Evolutionary conservation across 2,888 invertebrate species (phyloP), one percentile per base, ranked within the genome.

Genomic region (Netelia virgata): DNA sequence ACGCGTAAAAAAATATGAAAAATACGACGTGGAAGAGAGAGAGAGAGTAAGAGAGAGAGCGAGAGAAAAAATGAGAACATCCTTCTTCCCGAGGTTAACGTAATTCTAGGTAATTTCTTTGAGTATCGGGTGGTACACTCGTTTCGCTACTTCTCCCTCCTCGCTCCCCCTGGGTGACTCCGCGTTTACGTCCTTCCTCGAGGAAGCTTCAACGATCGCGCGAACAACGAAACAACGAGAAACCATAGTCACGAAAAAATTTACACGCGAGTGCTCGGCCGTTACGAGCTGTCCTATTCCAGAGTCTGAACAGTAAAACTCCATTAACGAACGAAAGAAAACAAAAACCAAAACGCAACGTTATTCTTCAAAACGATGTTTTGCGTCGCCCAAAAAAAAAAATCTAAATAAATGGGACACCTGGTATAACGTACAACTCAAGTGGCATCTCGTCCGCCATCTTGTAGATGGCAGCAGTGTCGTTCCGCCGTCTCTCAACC

Each of bases 51-150:
- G n/a, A 23, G 23, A 23, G 23, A 41, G 63, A 64, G 47, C n/a
- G 66, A 78, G 55, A 47, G 64, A 74, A 50, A 69, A 68, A 53
- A 74, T 28, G 28, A 68, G 74, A 78, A 78, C 74, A 83, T 78
- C 50, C 74, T 74, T 68, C 61, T 78, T 83, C 74, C 28, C 70
- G 78, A 75, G 74, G 78, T 79, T 57, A 83, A 74, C 36, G 83
- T 83, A 83, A 83, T 83, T 79, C 70, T 50, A 64, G 78, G 74
- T 74, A 79, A 83, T 83, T 83, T 79, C 20, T 68, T 69, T 74
- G 74, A 83, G 63, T 79, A 70, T 79, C 63, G 68, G 74, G 78
- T 74, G 41, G 43, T 68, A 77, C 69, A 61, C 78, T 47, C 36
- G 55, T 78, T 78, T 79, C 55, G 61, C 68, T 69, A 18, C 74